Percentiles rank a stretch among this genome's conserved stretches.
phyloP scores from a whole-genome alignment of 2,888 invertebrate species.

The Macroteleia sp. region DNA sequence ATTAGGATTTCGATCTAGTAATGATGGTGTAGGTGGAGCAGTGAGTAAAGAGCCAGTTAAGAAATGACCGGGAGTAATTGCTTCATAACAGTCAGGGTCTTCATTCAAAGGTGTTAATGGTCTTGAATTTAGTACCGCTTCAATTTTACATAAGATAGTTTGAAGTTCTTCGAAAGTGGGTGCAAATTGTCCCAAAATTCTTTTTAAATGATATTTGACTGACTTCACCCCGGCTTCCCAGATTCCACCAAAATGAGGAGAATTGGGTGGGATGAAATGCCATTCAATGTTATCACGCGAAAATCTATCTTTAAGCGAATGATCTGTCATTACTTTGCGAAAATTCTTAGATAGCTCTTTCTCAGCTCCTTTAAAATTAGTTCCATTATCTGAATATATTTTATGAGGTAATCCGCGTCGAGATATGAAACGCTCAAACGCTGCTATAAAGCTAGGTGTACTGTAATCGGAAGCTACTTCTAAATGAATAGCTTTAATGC shows the following conservation, averaged over 20 bases:
- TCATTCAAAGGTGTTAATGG: background rate
- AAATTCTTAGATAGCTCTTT: background rate
- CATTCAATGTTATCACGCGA: background rate
- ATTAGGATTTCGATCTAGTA: no score
- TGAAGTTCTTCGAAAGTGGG: background rate
- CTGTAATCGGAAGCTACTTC: slow-evolving; percentile 2
- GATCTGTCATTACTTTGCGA: background rate
- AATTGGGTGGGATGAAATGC: background rate
- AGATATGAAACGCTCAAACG: background rate
- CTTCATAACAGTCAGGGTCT: background rate
- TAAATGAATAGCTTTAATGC: background rate
- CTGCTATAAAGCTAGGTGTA: background rate
- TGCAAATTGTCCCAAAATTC: background rate
- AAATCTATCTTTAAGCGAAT: background rate
- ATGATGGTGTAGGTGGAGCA: background rate
- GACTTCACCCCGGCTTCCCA: background rate
- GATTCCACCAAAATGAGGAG: background rate
- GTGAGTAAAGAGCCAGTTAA: background rate
- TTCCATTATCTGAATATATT: background rate
- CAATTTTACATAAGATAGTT: background rate
- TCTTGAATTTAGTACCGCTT: background rate
- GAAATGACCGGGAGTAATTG: background rate
- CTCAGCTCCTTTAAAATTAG: background rate
- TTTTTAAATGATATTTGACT: background rate
- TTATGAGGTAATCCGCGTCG: background rate